Evolutionary conservation across 2,888 invertebrate genomes (phyloP).

Genomic region (Scaptodrosophila latifasciaeformis): DNA sequence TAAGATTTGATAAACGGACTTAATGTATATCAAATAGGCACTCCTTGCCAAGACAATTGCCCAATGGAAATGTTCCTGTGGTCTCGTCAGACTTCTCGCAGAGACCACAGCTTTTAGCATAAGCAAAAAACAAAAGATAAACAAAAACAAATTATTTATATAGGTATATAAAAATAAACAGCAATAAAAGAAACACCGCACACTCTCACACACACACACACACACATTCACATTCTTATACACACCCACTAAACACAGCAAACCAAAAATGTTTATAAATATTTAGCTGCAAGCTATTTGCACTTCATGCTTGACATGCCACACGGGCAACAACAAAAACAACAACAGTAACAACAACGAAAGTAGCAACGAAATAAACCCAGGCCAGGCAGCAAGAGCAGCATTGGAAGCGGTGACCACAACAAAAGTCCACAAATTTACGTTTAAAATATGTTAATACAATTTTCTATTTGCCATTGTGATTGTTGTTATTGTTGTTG

Average conservation of each 20-base stretch:
- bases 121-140: slow-evolving; percentile 9
- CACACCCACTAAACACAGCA: slow-evolving; percentile 8
- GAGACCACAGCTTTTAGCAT: too few relatives aligned
- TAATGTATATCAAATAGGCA: too few relatives aligned
- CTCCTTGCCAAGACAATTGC: too few relatives aligned
- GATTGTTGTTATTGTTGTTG: slow-evolving; percentile 18
- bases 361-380: slow-evolving; percentile 15
- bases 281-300: slow-evolving; percentile 65
- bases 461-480: slow-evolving; percentile 6
- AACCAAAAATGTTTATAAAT: slow-evolving; percentile 54
- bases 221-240: too few relatives aligned
- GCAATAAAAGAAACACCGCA: too few relatives aligned
- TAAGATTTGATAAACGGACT: too few relatives aligned
- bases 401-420: slow-evolving; percentile 18
- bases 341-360: slow-evolving; percentile 5
- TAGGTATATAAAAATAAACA: too few relatives aligned
- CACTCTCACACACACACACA: too few relatives aligned
- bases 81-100: too few relatives aligned
- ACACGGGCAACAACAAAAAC: slow-evolving; percentile 20
- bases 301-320: slow-evolving; percentile 67
- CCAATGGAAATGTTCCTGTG: too few relatives aligned
- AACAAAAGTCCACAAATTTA: slow-evolving; percentile 32
- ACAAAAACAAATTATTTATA: slow-evolving; percentile 19
- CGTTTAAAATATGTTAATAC: slow-evolving; percentile 60
- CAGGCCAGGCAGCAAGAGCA: slow-evolving; percentile 26